These are phyloP conservation scores for Chaetura pelagica DNA, from an alignment of 2,113 vertebrate species.

Conservation along the genomic window DNA sequence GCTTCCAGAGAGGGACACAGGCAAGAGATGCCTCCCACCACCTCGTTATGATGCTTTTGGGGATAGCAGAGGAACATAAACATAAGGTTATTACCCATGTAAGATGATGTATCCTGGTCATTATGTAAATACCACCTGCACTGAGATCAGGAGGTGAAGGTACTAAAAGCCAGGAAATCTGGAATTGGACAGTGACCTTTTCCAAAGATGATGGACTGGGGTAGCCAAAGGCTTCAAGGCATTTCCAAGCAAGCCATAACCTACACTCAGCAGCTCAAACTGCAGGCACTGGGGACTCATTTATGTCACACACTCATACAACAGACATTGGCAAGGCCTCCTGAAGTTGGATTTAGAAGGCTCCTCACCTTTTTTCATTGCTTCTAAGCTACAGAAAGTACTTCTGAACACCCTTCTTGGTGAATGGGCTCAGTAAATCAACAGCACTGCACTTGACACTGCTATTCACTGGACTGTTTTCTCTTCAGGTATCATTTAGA, in stretches of 20 bases:
- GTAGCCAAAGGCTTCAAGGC: not conserved
- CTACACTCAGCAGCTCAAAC: not conserved
- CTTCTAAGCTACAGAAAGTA: not conserved
- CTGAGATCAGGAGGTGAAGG: not conserved
- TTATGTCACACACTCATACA: not conserved
- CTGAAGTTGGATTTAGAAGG: not conserved
- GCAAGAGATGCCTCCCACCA: not conserved
- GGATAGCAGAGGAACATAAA: not conserved
- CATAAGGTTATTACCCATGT: rapidly evolving
- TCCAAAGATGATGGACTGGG: not conserved
- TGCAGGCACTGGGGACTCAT: not conserved
- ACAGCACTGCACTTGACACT: not conserved
- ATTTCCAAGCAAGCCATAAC: not conserved
- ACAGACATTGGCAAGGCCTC: not conserved
- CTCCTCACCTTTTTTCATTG: not conserved
- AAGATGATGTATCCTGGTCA: not conserved
- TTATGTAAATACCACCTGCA: not conserved
- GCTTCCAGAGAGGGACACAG: not conserved
- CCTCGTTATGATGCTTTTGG: rapidly evolving
- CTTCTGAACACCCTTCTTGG: not conserved
- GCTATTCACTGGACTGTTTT: not conserved
- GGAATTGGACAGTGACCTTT: not conserved
- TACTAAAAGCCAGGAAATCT: not conserved
- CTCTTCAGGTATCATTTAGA: not conserved
- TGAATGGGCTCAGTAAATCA: not conserved